Conservation (phyloP, 2,797 vertebrate species). For the Cichlasoma orientale region DNA sequence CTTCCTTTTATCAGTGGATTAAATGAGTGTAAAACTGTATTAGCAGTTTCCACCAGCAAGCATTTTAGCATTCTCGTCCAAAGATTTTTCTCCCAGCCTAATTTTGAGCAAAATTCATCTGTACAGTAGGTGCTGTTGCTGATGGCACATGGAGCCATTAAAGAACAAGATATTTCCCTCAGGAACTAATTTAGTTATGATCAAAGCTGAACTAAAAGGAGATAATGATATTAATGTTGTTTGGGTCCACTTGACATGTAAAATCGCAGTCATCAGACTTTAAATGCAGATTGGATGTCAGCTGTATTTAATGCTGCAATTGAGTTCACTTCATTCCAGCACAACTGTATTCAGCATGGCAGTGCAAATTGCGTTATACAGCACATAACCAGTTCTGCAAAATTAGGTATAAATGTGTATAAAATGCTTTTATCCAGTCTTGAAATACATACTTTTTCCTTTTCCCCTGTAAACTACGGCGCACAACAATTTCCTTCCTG, state of each 20-base stretch:
- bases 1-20: neutral
- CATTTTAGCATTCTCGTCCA: neutral
- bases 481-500: conserved; percentile 44
- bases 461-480: conserved; percentile 37
- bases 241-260: neutral
- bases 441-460: conserved; percentile 32
- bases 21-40: neutral
- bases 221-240: neutral
- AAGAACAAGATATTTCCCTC: neutral
- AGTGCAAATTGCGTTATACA: neutral
- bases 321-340: neutral
- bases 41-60: neutral
- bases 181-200: neutral
- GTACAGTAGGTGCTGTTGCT: neutral
- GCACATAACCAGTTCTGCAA: neutral
- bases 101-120: neutral
- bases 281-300: neutral
- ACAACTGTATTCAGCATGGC: neutral
- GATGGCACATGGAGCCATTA: neutral
- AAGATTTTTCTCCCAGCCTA: neutral
- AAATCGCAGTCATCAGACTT: neutral
- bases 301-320: neutral
- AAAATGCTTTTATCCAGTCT: neutral
- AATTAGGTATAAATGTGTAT: neutral
- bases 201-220: neutral